Evolutionary conservation across 2,113 vertebrate genomes (phyloP).

Genomic region (Telmatochromis bifrenatus): DNA sequence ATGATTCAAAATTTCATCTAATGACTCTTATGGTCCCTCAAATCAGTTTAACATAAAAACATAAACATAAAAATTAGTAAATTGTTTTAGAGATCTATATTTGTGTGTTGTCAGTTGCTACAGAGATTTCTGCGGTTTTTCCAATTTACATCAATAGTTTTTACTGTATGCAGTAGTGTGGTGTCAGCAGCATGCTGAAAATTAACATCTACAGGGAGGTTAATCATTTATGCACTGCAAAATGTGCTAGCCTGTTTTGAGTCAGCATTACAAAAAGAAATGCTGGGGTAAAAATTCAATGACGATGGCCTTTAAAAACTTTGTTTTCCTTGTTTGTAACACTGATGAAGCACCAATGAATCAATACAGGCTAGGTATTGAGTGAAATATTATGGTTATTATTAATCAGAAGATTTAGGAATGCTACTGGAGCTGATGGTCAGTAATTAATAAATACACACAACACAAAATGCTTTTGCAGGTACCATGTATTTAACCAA

Average conservation of each 20-base stretch:
- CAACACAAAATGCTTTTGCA: too few species aligned
- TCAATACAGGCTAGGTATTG: too few species aligned
- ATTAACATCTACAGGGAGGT: background rate
- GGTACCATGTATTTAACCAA: too few species aligned
- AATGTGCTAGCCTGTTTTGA: background rate
- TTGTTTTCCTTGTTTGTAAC: background rate
- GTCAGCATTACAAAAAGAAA: background rate
- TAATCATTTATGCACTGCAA: background rate
- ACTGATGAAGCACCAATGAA: too few species aligned
- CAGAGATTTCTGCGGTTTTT: background rate
- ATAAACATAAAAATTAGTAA: background rate
- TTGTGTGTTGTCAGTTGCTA: background rate
- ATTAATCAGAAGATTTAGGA: too few species aligned
- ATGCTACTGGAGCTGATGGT: too few species aligned
- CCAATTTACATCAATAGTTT: accelerated
- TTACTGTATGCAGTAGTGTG: background rate
- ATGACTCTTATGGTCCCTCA: background rate
- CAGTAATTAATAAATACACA: too few species aligned
- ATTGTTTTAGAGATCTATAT: background rate
- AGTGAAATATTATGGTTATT: too few species aligned
- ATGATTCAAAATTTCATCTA: background rate
- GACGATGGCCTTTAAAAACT: background rate
- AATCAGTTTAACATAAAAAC: background rate
- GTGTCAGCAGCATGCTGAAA: background rate
- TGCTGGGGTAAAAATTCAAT: background rate